phyloP scores from a whole-genome alignment of 1,140 invertebrate genomes.

The Muscidifurax raptorellus region DNA sequence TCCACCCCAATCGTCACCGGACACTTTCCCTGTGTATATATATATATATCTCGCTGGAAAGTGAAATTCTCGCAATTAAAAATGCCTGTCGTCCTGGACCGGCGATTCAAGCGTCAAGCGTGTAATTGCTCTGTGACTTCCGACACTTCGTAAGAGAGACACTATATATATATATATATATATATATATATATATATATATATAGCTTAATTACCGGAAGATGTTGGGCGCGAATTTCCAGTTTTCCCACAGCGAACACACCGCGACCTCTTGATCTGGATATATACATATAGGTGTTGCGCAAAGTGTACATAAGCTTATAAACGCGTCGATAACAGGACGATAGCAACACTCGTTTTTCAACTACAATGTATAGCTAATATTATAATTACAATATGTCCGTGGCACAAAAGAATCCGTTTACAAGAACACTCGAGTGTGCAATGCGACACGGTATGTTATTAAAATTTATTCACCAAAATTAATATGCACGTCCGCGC shows the following conservation, averaged over 20 bases:
- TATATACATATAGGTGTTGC: neutral
- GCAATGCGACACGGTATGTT: neutral
- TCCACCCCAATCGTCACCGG: too few relatives aligned
- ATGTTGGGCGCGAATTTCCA: constrained; percentile 17
- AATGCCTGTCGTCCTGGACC: neutral
- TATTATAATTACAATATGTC: too few relatives aligned
- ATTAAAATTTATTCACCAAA: neutral
- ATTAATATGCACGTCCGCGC: neutral
- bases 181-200: too few relatives aligned
- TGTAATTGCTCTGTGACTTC: neutral
- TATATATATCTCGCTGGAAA: too few relatives aligned
- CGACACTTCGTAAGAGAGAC: neutral
- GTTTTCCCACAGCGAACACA: constrained; percentile 8
- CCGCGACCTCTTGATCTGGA: constrained; percentile 12
- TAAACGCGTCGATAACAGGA: too few relatives aligned
- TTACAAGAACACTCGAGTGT: neutral
- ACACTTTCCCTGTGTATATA: too few relatives aligned
- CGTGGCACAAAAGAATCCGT: neutral
- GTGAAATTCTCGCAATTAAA: neutral
- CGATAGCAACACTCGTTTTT: too few relatives aligned
- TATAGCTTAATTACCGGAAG: neutral
- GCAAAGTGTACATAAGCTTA: neutral
- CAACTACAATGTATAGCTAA: too few relatives aligned
- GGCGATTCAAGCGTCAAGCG: neutral
- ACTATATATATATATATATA: too few relatives aligned